These are phyloP conservation scores for Macrotrachela quadricornifera DNA, from an alignment of 1,140 invertebrate species.

Conservation along the genomic window DNA sequence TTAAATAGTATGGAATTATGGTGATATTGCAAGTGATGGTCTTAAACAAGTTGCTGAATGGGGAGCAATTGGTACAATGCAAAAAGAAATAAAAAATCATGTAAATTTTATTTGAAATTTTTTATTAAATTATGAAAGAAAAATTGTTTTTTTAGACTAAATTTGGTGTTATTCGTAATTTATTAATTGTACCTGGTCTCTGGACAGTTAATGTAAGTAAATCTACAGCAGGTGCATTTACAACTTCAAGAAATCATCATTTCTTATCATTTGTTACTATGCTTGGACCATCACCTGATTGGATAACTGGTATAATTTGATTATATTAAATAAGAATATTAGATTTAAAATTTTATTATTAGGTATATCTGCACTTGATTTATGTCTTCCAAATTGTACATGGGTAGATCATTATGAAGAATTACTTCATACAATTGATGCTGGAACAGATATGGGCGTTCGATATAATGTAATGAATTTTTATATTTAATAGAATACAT, in stretches of 20 bases:
- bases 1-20: slow-evolving; percentile 62
- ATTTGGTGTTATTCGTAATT: slow-evolving; percentile 4
- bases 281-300: slow-evolving; percentile 72
- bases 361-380: slow-evolving; percentile 55
- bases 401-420: slow-evolving; percentile 57
- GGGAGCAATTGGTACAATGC: slow-evolving; percentile 69
- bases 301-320: slow-evolving; percentile 49
- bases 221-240: slow-evolving; percentile 13
- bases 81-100: slow-evolving; percentile 63
- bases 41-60: slow-evolving; percentile 77
- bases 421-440: slow-evolving; percentile 76
- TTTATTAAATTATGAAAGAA: too few species aligned
- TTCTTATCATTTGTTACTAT: slow-evolving; percentile 75
- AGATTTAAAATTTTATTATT: neutral
- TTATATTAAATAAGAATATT: too few species aligned
- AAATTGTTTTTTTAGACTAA: neutral
- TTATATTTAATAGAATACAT: neutral
- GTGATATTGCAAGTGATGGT: slow-evolving; percentile 65
- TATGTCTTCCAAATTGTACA: slow-evolving; percentile 64
- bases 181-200: slow-evolving; percentile 3
- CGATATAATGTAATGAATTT: slow-evolving; percentile 56
- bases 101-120: slow-evolving; percentile 11
- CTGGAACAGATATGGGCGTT: slow-evolving; percentile 71
- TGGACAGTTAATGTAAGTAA: slow-evolving; percentile 4
- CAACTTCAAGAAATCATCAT: slow-evolving; percentile 62